These are phyloP conservation scores for Brachionus rubens DNA, from an alignment of 1,140 invertebrate species.

Conservation along the genomic window DNA sequence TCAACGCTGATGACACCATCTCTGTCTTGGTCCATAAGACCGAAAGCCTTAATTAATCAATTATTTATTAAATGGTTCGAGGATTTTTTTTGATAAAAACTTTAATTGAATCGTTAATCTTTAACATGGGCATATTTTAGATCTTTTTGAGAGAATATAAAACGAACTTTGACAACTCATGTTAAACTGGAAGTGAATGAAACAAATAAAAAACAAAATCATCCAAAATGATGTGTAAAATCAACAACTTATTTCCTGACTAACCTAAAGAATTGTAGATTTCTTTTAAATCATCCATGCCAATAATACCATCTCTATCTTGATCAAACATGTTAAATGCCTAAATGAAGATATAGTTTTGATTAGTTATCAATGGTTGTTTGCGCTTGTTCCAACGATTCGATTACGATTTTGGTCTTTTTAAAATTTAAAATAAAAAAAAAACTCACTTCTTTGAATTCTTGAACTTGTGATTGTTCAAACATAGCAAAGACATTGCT, in stretches of 20 bases:
- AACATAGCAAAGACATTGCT: constrained; percentile 59
- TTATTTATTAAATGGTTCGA: constrained; percentile 5
- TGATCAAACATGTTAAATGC: constrained; percentile 48
- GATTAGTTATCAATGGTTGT: not conserved
- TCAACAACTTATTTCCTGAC: not conserved
- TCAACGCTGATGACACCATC: constrained; percentile 93
- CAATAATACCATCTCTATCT: constrained; percentile 48
- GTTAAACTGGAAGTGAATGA: not conserved
- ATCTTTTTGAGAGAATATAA: no score
- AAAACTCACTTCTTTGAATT: constrained; percentile 80
- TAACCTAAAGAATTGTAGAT: constrained; percentile 46
- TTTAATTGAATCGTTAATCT: no score
- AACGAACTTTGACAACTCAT: no score
- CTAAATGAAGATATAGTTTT: not conserved
- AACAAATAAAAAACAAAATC: constrained; percentile 21
- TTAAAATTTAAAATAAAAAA: not conserved
- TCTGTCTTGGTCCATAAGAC: constrained; percentile 96
- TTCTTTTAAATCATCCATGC: constrained; percentile 47
- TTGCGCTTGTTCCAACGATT: not conserved
- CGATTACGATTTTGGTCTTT: no score
- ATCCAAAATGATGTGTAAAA: not conserved
- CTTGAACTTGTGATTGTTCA: constrained; percentile 61
- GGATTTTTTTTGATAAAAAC: no score
- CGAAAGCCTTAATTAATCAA: constrained; percentile 96
- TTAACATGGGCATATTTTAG: not conserved